Base-by-base conservation (phyloP, 2,888 invertebrate species). In the Neria commutata region DNA sequence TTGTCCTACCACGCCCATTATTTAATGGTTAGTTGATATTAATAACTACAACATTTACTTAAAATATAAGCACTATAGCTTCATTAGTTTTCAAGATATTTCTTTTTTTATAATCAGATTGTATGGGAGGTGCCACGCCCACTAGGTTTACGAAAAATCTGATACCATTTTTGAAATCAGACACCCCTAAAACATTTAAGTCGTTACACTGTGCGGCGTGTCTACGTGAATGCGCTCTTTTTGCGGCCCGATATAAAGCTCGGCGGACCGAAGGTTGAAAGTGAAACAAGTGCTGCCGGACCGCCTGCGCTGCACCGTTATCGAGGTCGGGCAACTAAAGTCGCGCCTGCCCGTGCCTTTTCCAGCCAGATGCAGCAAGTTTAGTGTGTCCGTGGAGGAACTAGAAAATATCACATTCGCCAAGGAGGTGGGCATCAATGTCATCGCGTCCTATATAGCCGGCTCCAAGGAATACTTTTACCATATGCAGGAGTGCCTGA, bases 381-480 rank as follows among this genome's bases (percentile, higher is more conserved):
- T 52, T 55, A 65, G 64, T 3, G 24, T 78, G 2, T 79, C 80
- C 1, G 62, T 72, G 19, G 81, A 81, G 62, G 79, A 81, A 52
- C 58, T 80, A 1, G 79, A 80, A 58, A 78, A 80, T 40, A 55
- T 80, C 2, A 75, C 76, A 0, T 79, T 81, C 56, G 72, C 73
- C 17, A 68, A 71, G 3, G 77, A 73, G 25, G 69, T 72, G 21
- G 73, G 76, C n/a, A 67, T 79, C 4, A 73, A 73, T 53, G 70
- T 77, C 11, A 56, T 80, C 8, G 64, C 78, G 0, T 68, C 76
- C 1, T 54, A 73, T 25, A 60, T 68, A 1, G 55, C 70, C 0
- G 75, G 75, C 16, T 70, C 62, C 0, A 46, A 48, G 0, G 45
- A 63, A 3, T 74, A 76, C 53, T 54, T 70, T 3, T 33, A 71